Conservation (phyloP, 2,113 vertebrate genomes). For the Chrysochloris asiatica region DNA sequence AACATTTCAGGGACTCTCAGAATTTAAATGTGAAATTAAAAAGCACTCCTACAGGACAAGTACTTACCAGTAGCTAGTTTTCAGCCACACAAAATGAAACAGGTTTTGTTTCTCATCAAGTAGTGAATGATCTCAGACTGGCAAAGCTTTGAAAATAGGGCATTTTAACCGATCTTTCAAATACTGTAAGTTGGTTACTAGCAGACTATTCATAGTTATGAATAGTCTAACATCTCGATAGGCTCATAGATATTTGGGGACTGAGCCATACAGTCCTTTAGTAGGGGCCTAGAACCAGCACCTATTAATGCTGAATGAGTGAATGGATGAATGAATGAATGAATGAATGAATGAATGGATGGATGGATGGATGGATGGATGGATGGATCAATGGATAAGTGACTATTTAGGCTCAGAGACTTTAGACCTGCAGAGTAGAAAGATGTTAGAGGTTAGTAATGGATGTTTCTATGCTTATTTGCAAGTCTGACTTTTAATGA, state of each 20-base stretch:
- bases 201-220: no score
- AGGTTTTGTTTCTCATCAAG: conserved; percentile 4
- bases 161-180: neutral
- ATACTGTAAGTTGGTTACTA: neutral
- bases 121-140: conserved; percentile 7
- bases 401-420: neutral
- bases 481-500: neutral
- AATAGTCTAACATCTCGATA: neutral
- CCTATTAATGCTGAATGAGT: no score
- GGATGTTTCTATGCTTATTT: conserved; percentile 19
- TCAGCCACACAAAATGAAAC: neutral
- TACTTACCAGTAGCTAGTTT: conserved; percentile 29
- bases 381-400: neutral
- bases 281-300: no score
- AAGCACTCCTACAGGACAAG: conserved; percentile 52
- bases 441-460: neutral
- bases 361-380: no score
- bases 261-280: neutral
- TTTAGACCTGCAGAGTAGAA: neutral
- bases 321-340: no score
- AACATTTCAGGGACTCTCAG: conserved; percentile 48
- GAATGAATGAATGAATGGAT: no score
- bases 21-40: conserved; percentile 72
- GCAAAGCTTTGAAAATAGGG: neutral
- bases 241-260: neutral